Percentiles rank a stretch among this genome's conserved stretches.
These are phyloP conservation scores for Cephus spinipes DNA, from an alignment of 2,888 invertebrate species.

Conservation along the genomic window DNA sequence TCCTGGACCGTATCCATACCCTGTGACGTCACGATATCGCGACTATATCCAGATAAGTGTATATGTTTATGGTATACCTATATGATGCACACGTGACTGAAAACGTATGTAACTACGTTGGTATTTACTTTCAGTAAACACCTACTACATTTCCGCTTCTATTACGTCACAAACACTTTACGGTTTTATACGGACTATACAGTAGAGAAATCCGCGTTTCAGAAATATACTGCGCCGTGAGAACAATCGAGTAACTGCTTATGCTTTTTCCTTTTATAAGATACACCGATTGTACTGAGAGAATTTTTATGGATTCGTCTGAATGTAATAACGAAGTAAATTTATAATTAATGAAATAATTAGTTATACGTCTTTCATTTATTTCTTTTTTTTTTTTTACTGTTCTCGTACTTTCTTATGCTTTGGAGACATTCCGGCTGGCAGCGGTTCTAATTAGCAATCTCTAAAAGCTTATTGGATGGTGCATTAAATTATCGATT, in stretches of 20 bases:
- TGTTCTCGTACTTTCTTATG: background rate
- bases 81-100: background rate
- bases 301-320: background rate
- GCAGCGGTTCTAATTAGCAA: background rate
- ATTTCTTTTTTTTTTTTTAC: background rate
- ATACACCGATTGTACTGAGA: background rate
- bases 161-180: background rate
- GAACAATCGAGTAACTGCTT: background rate
- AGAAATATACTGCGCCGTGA: background rate
- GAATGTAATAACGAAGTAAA: background rate
- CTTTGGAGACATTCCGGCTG: background rate
- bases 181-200: background rate
- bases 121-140: background rate
- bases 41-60: background rate
- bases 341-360: background rate
- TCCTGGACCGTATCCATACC: background rate
- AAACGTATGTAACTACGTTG: background rate
- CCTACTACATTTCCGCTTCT: background rate
- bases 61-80: background rate
- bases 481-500: background rate
- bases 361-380: background rate
- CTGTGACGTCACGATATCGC: background rate
- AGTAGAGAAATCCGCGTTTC: background rate
- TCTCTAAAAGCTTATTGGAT: background rate
- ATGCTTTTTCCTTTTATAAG: background rate